phyloP scores from a whole-genome alignment of 1,140 invertebrate species.

The Heliconius eleuchia region DNA sequence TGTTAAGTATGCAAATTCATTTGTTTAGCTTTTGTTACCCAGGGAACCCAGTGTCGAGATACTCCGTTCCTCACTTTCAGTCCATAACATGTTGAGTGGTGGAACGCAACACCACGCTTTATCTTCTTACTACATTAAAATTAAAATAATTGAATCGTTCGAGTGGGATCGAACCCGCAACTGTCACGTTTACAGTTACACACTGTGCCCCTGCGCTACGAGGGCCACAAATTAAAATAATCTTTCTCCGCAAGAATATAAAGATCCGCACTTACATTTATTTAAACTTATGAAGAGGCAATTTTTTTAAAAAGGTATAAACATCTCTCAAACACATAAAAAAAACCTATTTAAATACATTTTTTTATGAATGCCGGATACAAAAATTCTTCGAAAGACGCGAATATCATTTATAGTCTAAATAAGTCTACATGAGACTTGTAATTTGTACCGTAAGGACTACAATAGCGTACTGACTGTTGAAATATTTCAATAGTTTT shows the following conservation, averaged over 20 bases:
- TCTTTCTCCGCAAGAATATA: not conserved
- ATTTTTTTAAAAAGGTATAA: not conserved
- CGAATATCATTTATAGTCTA: not conserved
- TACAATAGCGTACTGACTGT: slow-evolving; percentile 1
- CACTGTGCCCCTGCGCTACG: not conserved
- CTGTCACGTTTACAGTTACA: too few species aligned
- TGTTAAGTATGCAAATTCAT: not conserved
- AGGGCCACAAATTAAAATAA: not conserved
- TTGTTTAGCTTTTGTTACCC: not conserved
- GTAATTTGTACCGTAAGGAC: not conserved
- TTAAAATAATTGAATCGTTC: not conserved
- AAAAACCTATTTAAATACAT: not conserved
- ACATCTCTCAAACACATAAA: not conserved
- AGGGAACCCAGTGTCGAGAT: too few species aligned
- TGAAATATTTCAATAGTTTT: slow-evolving; percentile 27
- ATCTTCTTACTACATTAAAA: too few species aligned
- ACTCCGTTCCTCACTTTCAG: too few species aligned
- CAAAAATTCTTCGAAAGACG: not conserved
- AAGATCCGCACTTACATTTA: not conserved
- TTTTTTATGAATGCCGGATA: slow-evolving; percentile 3
- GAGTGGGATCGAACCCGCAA: not conserved
- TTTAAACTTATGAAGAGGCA: not conserved
- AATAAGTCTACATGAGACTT: not conserved
- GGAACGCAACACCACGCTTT: too few species aligned
- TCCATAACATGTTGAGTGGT: too few species aligned